These are phyloP conservation scores for Napeogenes inachia DNA, from an alignment of 2,888 invertebrate species.

Conservation along the genomic window DNA sequence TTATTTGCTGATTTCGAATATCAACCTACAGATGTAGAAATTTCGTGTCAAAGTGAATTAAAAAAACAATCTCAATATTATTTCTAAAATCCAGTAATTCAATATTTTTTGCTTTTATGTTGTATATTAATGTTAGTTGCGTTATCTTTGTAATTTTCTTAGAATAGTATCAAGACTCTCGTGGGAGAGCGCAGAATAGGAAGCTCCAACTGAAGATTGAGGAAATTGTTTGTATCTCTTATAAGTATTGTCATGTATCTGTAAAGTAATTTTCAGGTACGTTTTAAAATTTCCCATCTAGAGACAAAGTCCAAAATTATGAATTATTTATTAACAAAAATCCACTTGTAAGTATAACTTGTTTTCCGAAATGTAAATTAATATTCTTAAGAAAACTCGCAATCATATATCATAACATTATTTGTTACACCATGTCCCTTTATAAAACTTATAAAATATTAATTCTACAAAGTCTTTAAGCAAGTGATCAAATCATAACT, in stretches of 20 bases:
- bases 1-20: background rate
- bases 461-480: background rate
- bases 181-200: background rate
- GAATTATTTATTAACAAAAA: no score
- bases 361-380: no score
- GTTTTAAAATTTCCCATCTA: background rate
- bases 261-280: background rate
- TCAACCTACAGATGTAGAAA: background rate
- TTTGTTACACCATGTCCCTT: no score
- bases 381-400: no score
- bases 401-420: no score
- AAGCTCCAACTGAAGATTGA: background rate
- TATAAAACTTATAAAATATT: background rate
- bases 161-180: background rate
- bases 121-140: background rate
- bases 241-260: background rate
- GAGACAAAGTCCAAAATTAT: no score
- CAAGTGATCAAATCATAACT: conserved; percentile 1
- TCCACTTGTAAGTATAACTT: no score
- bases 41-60: no score
- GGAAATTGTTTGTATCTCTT: background rate
- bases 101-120: background rate
- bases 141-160: background rate
- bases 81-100: background rate
- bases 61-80: no score